Conservation (phyloP, 2,888 invertebrate genomes). For the Stenoptilia bipunctidactyla region DNA sequence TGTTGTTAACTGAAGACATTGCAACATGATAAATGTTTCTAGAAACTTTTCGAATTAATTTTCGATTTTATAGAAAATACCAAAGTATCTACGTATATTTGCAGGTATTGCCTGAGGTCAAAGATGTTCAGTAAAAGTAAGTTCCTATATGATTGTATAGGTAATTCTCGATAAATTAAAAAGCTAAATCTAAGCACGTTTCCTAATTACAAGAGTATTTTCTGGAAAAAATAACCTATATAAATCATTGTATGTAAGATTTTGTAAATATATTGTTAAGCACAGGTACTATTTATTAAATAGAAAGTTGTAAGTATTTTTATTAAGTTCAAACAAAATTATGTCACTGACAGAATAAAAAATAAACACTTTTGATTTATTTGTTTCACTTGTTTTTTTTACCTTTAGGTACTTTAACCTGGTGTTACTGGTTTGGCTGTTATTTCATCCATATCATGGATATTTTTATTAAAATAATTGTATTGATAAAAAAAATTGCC, state of each 20-base stretch:
- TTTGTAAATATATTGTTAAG: slow-evolving; percentile 45
- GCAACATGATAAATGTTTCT: too few relatives aligned
- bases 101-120: slow-evolving; percentile 23
- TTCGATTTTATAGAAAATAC: slow-evolving; percentile 23
- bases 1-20: too few relatives aligned
- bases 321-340: neutral
- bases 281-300: slow-evolving; percentile 58
- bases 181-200: neutral
- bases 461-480: too few relatives aligned
- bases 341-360: neutral
- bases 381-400: too few relatives aligned
- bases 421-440: too few relatives aligned
- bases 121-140: slow-evolving; percentile 33
- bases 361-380: neutral
- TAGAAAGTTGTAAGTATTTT: slow-evolving; percentile 14
- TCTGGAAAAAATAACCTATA: neutral
- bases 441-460: too few relatives aligned
- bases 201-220: too few relatives aligned
- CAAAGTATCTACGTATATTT: slow-evolving; percentile 30
- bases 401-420: too few relatives aligned
- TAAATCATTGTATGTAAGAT: slow-evolving; percentile 16
- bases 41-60: too few relatives aligned
- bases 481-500: too few relatives aligned
- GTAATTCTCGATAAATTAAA: neutral
- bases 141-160: slow-evolving; percentile 31